Evolutionary conservation across 2,888 invertebrate genomes (phyloP), one percentile per base, ranked within the genome.

Genomic region (Hartigia nigra): DNA sequence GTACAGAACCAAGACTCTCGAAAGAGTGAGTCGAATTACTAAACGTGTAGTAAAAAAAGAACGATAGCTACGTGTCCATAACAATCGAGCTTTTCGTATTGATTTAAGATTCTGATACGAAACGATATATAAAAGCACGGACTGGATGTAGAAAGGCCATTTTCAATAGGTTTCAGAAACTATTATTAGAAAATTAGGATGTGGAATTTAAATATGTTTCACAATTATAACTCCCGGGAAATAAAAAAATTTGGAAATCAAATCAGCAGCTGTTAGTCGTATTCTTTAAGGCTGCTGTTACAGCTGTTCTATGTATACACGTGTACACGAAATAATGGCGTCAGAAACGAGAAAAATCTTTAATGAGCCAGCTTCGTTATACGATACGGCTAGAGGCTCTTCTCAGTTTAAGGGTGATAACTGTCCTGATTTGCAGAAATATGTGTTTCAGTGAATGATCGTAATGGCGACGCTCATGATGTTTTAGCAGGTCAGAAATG

Each of bases 1-100:
- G 14, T 2, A 55, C 23, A 9, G 55, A 55, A 55, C 55, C 23
- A 55, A 55, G 55, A 55, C 23, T 9, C 55, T 55, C 55, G 55
- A 23, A 55, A 23, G 55, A 55, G 23, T 55, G 55, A 55, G 23
- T 55, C 23, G 14, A 55, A 55, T 55, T 55, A 55, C 55, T 23
- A 55, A 55, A 55, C 23, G 23, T 55, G 9, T 55, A 55, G 55
- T 55, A 9, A 55, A 9, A 55, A 23, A 55, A 55, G 39, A 85
- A 83, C 83, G 81, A 76, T 76, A 79, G 83, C 81, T 83, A 83
- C 78, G 85, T 85, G 81, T 77, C 85, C 85, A 83, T 85, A 80
- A 82, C 84, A 86, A 86, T 55, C 55, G 55, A 55, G 55, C 9
- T 55, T 23, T 23, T 55, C 23, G 55, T 55, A 23, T 23, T 55